Percentiles rank a stretch among this genome's conserved stretches.
Evolutionary conservation across 2,888 invertebrate genomes (phyloP).

Genomic region (Acrobasis consociella): DNA sequence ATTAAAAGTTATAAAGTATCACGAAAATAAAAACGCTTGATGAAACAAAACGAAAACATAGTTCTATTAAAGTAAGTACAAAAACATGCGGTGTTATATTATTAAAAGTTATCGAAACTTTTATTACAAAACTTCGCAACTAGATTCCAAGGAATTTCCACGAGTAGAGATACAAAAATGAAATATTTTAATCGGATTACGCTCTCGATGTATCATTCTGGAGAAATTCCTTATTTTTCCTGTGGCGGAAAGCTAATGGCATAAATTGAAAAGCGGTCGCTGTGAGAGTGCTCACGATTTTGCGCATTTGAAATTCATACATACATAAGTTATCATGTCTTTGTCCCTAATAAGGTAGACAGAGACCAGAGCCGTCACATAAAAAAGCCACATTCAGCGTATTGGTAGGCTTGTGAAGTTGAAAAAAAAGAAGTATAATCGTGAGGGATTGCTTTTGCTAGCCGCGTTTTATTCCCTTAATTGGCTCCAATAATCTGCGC

Average conservation of each 20-base stretch:
- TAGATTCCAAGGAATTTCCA: slow-evolving; percentile 7
- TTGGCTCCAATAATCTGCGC: too few relatives aligned
- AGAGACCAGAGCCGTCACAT: too few relatives aligned
- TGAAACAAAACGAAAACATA: not conserved
- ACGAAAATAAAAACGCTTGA: not conserved
- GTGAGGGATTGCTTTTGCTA: too few relatives aligned
- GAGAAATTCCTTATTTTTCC: slow-evolving; percentile 15
- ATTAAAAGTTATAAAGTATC: not conserved
- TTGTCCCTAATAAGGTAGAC: too few relatives aligned
- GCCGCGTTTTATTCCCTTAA: too few relatives aligned
- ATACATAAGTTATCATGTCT: too few relatives aligned
- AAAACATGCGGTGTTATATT: slow-evolving; percentile 12
- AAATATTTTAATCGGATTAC: slow-evolving; percentile 19
- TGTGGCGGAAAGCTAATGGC: slow-evolving; percentile 64
- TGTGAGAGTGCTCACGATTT: slow-evolving; percentile 68
- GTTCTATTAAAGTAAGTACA: not conserved
- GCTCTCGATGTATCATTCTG: slow-evolving; percentile 9
- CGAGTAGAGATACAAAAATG: slow-evolving; percentile 14
- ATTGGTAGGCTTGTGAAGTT: too few relatives aligned
- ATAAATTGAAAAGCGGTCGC: slow-evolving; percentile 72
- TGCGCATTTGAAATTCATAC: slow-evolving; percentile 72
- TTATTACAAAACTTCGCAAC: slow-evolving; percentile 11
- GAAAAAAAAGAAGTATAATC: too few relatives aligned
- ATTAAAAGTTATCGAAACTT: slow-evolving; percentile 16
- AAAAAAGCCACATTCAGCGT: too few relatives aligned